Conservation (phyloP, 2,888 invertebrate genomes). For the Drosophila emarginata region DNA sequence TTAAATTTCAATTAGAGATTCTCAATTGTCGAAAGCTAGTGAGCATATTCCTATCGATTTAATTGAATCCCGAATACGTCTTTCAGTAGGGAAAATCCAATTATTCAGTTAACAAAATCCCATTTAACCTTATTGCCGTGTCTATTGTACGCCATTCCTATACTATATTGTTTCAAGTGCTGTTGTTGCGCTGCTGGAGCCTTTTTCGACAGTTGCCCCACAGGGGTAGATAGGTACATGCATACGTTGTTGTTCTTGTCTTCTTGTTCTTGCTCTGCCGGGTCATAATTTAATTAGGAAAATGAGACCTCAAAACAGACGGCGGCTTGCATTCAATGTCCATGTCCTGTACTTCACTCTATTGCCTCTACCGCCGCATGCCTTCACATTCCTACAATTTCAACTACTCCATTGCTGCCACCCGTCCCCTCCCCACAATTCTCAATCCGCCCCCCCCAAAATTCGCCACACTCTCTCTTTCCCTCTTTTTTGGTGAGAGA, state of each 20-base stretch:
- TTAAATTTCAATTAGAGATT: neutral
- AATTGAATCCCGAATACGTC: neutral
- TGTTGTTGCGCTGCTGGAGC: constrained; percentile 3
- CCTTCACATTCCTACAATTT: neutral
- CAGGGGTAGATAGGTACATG: constrained; percentile 1
- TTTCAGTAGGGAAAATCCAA: neutral
- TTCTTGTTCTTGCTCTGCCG: constrained; percentile 58
- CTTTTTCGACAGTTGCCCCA: neutral
- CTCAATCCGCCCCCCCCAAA: constrained; percentile 23
- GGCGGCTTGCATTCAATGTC: constrained; percentile 54
- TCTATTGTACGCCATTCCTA: neutral
- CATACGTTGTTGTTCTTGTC: constrained; percentile 18
- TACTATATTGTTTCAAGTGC: neutral
- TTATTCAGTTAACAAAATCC: constrained; percentile 20
- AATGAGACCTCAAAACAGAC: constrained; percentile 73
- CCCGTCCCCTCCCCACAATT: too few species aligned
- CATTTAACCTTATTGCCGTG: constrained; percentile 15
- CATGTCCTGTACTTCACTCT: constrained; percentile 35
- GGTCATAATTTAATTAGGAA: constrained; percentile 76
- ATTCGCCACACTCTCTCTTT: constrained; percentile 1
- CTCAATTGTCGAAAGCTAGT: neutral
- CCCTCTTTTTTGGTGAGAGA: constrained; percentile 3
- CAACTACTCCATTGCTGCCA: neutral
- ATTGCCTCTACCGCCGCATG: constrained; percentile 5
- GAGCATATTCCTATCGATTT: neutral